Conservation (phyloP, 2,113 vertebrate species). For the Forbesichthys agassizii region DNA sequence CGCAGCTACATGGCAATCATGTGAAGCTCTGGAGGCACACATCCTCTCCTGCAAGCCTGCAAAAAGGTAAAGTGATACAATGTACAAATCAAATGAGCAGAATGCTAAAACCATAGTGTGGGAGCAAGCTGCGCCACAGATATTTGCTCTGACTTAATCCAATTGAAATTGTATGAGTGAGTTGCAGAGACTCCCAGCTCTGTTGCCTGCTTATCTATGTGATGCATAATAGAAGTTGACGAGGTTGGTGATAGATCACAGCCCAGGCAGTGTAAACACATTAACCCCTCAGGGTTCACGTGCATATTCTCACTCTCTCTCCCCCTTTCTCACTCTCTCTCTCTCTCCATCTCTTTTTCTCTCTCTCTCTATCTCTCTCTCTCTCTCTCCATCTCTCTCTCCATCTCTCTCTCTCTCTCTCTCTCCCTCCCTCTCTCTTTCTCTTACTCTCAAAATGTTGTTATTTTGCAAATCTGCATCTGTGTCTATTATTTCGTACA, state of each 20-base stretch:
- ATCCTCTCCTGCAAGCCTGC: constrained; percentile 39
- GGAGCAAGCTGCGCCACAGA: constrained; percentile 55
- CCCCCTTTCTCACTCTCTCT: neutral
- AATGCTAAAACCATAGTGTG: constrained; percentile 65
- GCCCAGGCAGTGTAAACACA: constrained; percentile 78
- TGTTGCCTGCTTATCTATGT: constrained; percentile 69
- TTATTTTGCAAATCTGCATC: neutral
- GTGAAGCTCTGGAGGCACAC: constrained; percentile 43
- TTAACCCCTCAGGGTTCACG: constrained; percentile 72
- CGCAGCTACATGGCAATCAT: constrained; percentile 49
- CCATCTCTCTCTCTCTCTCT: neutral
- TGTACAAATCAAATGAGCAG: constrained; percentile 64
- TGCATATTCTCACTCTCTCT: constrained; percentile 51
- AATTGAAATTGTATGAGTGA: constrained; percentile 71
- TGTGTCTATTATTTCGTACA: neutral
- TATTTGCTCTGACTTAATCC: constrained; percentile 68
- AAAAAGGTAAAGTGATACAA: constrained; percentile 60
- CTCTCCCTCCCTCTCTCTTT: neutral
- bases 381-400: neutral
- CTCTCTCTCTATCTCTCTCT: neutral
- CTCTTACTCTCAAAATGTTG: neutral
- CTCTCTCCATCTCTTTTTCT: neutral
- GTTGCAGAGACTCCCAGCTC: constrained; percentile 63
- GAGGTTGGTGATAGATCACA: constrained; percentile 78
- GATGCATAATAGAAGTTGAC: constrained; percentile 73